A percentile compares a stretch with the other conserved stretches of the same genome.
phyloP scores from a whole-genome alignment of 2,888 invertebrate genomes.

The Eustalomyia histrio region DNA sequence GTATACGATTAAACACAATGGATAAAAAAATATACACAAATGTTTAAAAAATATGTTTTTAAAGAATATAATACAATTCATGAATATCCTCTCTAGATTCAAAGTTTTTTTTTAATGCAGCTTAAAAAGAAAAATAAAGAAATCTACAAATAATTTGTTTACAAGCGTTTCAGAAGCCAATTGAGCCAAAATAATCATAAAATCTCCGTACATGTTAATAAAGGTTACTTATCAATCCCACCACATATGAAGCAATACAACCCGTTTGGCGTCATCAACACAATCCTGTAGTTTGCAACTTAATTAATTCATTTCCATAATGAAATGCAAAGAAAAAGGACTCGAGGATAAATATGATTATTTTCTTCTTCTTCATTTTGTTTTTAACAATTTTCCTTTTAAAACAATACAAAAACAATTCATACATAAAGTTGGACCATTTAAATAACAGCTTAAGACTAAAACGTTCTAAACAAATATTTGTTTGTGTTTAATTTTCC shows the following conservation, averaged over 20 bases:
- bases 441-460: not conserved
- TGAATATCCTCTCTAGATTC: too few relatives aligned
- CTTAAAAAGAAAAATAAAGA: too few relatives aligned
- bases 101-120: too few relatives aligned
- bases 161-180: too few relatives aligned
- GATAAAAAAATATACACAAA: too few relatives aligned
- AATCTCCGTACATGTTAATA: too few relatives aligned
- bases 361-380: not conserved
- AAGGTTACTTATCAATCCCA: constrained; percentile 6
- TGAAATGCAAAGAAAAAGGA: constrained; percentile 54
- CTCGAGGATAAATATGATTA: constrained; percentile 23
- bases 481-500: not conserved
- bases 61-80: too few relatives aligned
- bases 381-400: constrained; percentile 4
- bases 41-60: too few relatives aligned
- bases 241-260: constrained; percentile 18
- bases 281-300: constrained; percentile 36
- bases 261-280: constrained; percentile 36
- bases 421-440: not conserved
- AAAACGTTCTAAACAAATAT: not conserved
- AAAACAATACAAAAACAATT: not conserved
- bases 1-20: too few relatives aligned
- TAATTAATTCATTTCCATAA: constrained; percentile 64
- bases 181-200: too few relatives aligned
- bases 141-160: too few relatives aligned